Evolutionary conservation across 2,113 vertebrate genomes (phyloP), one percentile per base, ranked within the genome.

Genomic region (Circaetus gallicus): DNA sequence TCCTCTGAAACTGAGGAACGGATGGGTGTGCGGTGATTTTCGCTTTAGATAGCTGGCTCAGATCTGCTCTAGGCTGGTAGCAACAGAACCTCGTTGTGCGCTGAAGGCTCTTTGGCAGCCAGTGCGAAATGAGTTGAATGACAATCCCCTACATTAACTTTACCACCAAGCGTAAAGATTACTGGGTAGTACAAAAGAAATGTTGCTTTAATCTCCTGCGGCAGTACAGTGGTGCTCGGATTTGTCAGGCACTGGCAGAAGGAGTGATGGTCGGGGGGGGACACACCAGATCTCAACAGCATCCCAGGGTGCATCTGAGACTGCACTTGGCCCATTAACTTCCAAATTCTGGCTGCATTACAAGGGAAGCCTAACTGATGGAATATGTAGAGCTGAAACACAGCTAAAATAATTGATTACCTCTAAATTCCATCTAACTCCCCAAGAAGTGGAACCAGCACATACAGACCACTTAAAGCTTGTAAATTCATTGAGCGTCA

Each of bases 131-230:
- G 88, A 95, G 42, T 93, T 63, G 92, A 95, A 43, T 62, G 95
- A 95, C 95, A 96, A 88, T 61, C 52, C 89, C 9, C 5, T 95
- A 93, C 86, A 67, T 97, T 95, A 97, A 89, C 91, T 97, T 97
- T 97, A 97, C 92, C 92, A 70, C 95, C 86, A 9, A 63, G 82
- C 91, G 70, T 96, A 96, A 97, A 98, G 91, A 95, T 96, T 86
- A 85, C 80, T 7, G 73, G 73, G 80, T 53, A 96, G 80, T 78
- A 77, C 77, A 74, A 86, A 97, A 97, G 95, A 97, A 98, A 95
- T 95, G 96, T 95, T 85, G 94, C 91, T 95, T 94, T 97, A 95
- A 97, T 97, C 93, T 97, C 80, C 85, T 20, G 73, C 29, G 10
- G 91, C 73, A 63, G 59, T 29, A 32, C 38, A 53, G 90, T 83